These are phyloP conservation scores for Capromys pilorides DNA, from an alignment of 2,797 vertebrate species.

Conservation along the genomic window DNA sequence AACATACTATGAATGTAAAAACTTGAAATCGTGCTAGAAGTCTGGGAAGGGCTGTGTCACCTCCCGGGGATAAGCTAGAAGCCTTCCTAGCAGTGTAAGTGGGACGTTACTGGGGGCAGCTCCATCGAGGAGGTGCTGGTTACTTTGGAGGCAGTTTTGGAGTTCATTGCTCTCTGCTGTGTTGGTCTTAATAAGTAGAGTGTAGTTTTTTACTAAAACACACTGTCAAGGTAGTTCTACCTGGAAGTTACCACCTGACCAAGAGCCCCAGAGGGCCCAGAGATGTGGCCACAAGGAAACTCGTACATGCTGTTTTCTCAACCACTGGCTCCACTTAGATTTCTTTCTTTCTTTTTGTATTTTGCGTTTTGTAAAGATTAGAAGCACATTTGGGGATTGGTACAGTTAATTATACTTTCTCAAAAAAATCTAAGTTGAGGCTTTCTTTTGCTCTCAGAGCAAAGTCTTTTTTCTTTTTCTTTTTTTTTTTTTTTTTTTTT, in stretches of 20 bases:
- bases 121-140: not conserved
- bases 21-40: not conserved
- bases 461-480: no score
- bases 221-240: not conserved
- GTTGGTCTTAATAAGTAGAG: not conserved
- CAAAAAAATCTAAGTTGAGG: not conserved
- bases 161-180: not conserved
- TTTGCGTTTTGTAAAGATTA: constrained; percentile 36
- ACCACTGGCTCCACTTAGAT: not conserved
- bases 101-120: not conserved
- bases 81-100: not conserved
- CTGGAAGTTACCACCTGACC: not conserved
- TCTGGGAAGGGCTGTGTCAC: not conserved
- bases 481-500: no score
- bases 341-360: no score
- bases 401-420: constrained; percentile 3
- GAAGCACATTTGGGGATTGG: constrained; percentile 20
- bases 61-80: not conserved
- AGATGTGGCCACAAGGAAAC: not conserved
- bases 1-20: not conserved
- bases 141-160: not conserved
- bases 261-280: not conserved
- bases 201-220: constrained; percentile 16
- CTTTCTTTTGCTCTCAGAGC: constrained; percentile 32
- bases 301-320: not conserved